A percentile compares a stretch with the other conserved stretches of the same genome.
phyloP scores from a whole-genome alignment of 2,113 vertebrate species.

The Ahaetulla prasina region DNA sequence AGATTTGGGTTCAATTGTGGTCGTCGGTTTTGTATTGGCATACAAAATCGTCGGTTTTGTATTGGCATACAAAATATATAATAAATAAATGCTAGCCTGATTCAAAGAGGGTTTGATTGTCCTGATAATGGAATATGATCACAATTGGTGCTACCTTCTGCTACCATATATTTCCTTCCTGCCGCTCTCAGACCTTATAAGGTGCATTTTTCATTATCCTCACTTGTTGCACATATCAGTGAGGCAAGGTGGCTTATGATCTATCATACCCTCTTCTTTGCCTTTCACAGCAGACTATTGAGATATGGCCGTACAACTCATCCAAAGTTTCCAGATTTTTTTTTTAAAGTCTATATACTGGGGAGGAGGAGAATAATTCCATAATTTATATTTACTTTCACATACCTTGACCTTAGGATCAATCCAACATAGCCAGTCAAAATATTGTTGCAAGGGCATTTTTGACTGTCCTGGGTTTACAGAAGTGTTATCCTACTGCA shows the following conservation, averaged over 20 bases:
- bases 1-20: too few species aligned
- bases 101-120: background rate
- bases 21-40: too few species aligned
- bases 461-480: background rate
- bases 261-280: background rate
- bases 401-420: slow-evolving; percentile 9
- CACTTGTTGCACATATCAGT: background rate
- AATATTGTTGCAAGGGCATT: slow-evolving; percentile 16
- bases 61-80: background rate
- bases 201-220: background rate
- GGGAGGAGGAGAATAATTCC: background rate
- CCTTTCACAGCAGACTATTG: background rate
- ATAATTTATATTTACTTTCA: background rate
- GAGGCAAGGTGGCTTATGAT: background rate
- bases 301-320: background rate
- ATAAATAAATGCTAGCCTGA: background rate
- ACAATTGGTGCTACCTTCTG: too few species aligned
- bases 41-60: background rate
- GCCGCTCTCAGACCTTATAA: background rate
- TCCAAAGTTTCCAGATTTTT: background rate
- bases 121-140: background rate
- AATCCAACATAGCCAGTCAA: slow-evolving; percentile 1
- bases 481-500: background rate
- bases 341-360: background rate
- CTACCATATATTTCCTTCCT: background rate